Conservation (phyloP, 2,888 invertebrate genomes). For the Alviniconcha strummeri region DNA sequence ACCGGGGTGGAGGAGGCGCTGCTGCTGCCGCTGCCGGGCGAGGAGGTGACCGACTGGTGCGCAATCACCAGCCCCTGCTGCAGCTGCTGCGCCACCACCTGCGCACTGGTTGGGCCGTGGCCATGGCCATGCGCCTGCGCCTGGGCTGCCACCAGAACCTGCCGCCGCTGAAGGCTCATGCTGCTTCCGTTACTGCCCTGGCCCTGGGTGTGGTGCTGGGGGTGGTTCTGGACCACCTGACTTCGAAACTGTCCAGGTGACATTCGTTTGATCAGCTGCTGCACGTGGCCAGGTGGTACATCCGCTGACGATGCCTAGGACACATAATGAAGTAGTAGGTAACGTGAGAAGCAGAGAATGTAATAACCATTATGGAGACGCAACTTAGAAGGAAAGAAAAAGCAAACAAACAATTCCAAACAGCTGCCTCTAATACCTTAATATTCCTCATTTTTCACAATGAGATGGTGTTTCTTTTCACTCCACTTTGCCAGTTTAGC, state of each 20-base stretch:
- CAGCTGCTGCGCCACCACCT: slow-evolving; percentile 22
- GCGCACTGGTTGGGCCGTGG: neutral
- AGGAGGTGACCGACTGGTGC: neutral
- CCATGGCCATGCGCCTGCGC: neutral
- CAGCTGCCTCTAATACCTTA: too few species aligned
- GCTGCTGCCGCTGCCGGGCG: slow-evolving; percentile 35
- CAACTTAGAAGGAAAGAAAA: too few species aligned
- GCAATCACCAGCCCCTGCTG: slow-evolving; percentile 19
- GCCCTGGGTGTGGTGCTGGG: slow-evolving; percentile 24
- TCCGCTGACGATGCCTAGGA: slow-evolving; percentile 26
- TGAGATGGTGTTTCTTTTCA: too few species aligned
- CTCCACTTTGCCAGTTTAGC: too few species aligned
- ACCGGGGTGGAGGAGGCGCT: slow-evolving; percentile 38
- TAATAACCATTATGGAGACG: too few species aligned
- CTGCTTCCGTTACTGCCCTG: slow-evolving; percentile 31
- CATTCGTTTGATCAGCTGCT: slow-evolving; percentile 85
- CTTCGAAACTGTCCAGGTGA: slow-evolving; percentile 76
- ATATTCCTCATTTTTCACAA: too few species aligned
- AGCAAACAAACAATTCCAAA: too few species aligned
- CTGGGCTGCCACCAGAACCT: slow-evolving; percentile 20
- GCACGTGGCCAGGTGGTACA: slow-evolving; percentile 76
- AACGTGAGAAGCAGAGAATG: too few species aligned
- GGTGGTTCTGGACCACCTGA: slow-evolving; percentile 31
- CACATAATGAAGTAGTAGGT: neutral
- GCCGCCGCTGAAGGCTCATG: slow-evolving; percentile 19